Evolutionary conservation across 2,888 invertebrate genomes (phyloP).

Genomic region (Zhengitettix transpicula): DNA sequence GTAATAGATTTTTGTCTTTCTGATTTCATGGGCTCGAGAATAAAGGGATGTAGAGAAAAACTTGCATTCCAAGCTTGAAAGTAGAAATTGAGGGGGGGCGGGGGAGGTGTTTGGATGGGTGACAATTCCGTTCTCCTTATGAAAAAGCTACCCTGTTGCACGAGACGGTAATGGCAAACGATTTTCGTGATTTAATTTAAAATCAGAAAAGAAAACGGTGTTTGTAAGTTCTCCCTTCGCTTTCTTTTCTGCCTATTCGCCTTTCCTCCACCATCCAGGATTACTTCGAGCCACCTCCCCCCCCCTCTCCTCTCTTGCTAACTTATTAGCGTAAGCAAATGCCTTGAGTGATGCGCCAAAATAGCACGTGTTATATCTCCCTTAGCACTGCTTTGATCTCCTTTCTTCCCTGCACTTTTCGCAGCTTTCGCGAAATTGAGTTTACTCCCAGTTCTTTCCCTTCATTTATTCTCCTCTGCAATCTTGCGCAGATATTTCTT

Average conservation of each 20-base stretch:
- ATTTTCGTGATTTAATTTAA: neutral
- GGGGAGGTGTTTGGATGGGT: no score
- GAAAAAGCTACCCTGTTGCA: no score
- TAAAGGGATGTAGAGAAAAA: no score
- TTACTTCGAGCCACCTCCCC: neutral
- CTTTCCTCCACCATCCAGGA: neutral
- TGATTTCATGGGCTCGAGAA: no score
- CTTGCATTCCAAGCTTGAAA: no score
- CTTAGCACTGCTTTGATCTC: slow-evolving; percentile 10
- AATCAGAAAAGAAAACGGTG: neutral
- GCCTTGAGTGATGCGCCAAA: slow-evolving; percentile 7
- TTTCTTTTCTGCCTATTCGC: no score
- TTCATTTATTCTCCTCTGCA: neutral
- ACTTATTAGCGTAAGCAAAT: neutral
- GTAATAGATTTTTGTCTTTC: no score
- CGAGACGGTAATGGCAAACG: no score
- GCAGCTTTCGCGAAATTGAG: slow-evolving; percentile 12
- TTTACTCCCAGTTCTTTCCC: slow-evolving; percentile 2
- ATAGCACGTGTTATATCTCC: slow-evolving; percentile 9
- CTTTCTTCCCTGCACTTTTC: slow-evolving; percentile 4
- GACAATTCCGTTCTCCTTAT: no score
- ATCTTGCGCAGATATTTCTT: neutral
- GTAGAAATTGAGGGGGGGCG: no score
- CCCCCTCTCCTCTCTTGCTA: neutral
- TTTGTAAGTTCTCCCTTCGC: neutral